phyloP scores from a whole-genome alignment of 2,797 vertebrate species.

The Carcharodon carcharias region DNA sequence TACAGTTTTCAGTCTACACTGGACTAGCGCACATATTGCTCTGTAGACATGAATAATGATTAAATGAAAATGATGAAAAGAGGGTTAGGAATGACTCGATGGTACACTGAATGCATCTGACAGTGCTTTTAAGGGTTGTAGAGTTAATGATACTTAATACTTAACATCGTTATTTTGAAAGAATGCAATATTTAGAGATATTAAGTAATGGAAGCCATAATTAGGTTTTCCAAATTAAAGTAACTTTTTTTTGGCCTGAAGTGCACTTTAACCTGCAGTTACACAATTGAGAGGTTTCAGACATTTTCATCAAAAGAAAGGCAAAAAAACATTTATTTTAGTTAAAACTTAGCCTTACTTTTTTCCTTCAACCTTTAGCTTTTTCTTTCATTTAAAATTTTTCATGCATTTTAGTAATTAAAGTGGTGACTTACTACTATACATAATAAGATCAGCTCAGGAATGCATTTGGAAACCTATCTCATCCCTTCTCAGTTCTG shows the following conservation, averaged over 20 bases:
- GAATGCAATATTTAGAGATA: background rate
- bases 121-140: slow-evolving; percentile 4
- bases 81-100: slow-evolving; percentile 6
- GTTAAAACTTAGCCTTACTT: background rate
- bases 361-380: background rate
- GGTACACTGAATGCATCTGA: background rate
- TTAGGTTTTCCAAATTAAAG: background rate
- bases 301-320: background rate
- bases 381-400: background rate
- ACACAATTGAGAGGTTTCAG: background rate
- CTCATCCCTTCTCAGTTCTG: background rate
- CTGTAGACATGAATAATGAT: background rate
- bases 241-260: background rate
- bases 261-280: no score
- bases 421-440: background rate
- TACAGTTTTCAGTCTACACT: background rate
- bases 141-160: slow-evolving; percentile 29
- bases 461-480: background rate
- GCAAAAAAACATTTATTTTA: background rate
- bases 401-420: background rate
- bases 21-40: background rate
- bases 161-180: slow-evolving; percentile 22
- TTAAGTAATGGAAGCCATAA: slow-evolving; percentile 8
- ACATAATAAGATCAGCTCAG: background rate
- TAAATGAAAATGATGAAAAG: slow-evolving; percentile 18